Evolutionary conservation across 2,888 invertebrate species (phyloP).

Genomic region (Drosophila peninsularis): DNA sequence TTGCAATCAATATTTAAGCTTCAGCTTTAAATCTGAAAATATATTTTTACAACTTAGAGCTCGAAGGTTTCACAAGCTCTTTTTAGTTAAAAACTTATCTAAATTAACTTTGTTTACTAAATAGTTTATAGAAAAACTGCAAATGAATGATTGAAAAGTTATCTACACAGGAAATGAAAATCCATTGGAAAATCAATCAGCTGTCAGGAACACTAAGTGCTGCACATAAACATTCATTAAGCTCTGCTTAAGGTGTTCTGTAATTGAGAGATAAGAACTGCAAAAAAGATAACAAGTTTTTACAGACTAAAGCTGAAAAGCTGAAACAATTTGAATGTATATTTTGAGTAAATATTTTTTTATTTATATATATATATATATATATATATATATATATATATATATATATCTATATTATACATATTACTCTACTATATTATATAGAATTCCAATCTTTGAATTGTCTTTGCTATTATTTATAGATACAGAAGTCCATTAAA

Average conservation of each 20-base stretch:
- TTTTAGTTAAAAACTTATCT: not conserved
- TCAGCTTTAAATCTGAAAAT: not conserved
- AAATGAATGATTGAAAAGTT: not conserved
- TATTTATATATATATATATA: too few relatives aligned
- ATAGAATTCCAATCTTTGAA: too few relatives aligned
- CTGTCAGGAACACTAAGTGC: not conserved
- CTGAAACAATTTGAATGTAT: not conserved
- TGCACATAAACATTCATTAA: not conserved
- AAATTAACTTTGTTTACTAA: not conserved
- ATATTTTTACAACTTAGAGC: not conserved
- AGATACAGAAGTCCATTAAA: not conserved
- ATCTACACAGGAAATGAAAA: not conserved
- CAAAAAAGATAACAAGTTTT: not conserved
- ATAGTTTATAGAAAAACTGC: not conserved
- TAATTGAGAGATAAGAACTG: not conserved
- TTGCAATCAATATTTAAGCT: not conserved
- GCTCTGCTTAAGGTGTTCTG: not conserved
- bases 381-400: too few relatives aligned
- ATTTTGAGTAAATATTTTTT: not conserved
- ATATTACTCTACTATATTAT: too few relatives aligned
- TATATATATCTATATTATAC: too few relatives aligned
- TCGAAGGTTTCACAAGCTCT: too few relatives aligned
- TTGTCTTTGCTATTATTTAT: not conserved
- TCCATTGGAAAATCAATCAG: not conserved
- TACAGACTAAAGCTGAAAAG: too few relatives aligned